Evolutionary conservation across 2,888 invertebrate genomes (phyloP), one percentile per base, ranked within the genome.

Genomic region (Scaptomyza parva): DNA sequence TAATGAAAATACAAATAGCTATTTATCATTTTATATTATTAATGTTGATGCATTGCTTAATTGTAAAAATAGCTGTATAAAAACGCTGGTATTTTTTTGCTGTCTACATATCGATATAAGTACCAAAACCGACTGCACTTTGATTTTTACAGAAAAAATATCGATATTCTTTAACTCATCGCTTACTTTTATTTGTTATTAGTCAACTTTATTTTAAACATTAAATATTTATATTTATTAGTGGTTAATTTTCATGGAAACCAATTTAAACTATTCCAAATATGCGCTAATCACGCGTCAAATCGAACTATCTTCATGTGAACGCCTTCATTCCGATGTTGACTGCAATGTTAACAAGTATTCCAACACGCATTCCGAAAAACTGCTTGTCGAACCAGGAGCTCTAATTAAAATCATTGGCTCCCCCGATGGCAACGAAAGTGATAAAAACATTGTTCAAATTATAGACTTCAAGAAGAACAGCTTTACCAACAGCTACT

Each of bases 381-480:
- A 60, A 53, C 43, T 66, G n/a, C 22, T 64, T 11, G 75, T 76
- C 17, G 69, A 72, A 22, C 76, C 85, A 40, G 89, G 89, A 24
- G 74, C 84, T 26, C 66, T 88, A 14, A 63, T 89, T 17, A 85
- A 86, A 63, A 73, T 89, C 22, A 79, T 70, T 44, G 72, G 77
- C 53, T 62, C 53, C 47, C 24, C 59, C 8, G 45, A 60, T 33
- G 30, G 58, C 50, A 33, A 39, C 18, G 73, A 75, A 37, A 78
- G 70, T 60, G 76, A 81, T 45, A 69, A 68, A 24, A 73, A 69
- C 26, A 80, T 86, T 44, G 76, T 90, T 22, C 88, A 90, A 70
- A 75, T 90, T 24, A 68, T 90, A 35, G 86, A 90, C 41, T 84
- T 82, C 44, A 68, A 73, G 6, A 75, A 82, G 43, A 75, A 81